Percentiles rank a stretch among this genome's conserved stretches.
Conservation (phyloP, 1,140 invertebrate species). For the Dufourea novaeangliae region DNA sequence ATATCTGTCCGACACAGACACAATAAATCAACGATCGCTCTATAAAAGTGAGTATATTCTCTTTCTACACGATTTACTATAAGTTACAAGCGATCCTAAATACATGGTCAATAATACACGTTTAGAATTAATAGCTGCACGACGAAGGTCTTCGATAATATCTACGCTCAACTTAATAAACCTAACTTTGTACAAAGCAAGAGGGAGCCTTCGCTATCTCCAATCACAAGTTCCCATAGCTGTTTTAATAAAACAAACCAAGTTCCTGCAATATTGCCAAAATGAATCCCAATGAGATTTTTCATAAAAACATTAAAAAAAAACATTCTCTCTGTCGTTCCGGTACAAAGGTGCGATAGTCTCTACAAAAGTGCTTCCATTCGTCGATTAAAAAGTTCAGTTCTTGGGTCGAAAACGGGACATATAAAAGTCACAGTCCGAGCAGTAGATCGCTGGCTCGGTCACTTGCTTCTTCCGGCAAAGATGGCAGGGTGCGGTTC, state of each 20-base stretch:
- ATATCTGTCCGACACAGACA: neutral
- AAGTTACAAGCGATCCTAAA: slow-evolving; percentile 39
- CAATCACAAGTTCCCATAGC: neutral
- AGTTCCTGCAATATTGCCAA: neutral
- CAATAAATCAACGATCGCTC: neutral
- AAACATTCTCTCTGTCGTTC: neutral
- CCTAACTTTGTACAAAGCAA: slow-evolving; percentile 56
- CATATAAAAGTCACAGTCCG: slow-evolving; percentile 96
- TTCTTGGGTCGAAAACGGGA: slow-evolving; percentile 88
- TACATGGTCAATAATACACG: slow-evolving; percentile 26
- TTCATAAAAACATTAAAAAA: neutral
- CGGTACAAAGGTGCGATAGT: neutral
- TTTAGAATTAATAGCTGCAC: slow-evolving; percentile 56
- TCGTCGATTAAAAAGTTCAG: slow-evolving; percentile 22
- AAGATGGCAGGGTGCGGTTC: slow-evolving; percentile 87
- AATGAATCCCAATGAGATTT: neutral
- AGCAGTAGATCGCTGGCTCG: slow-evolving; percentile 90
- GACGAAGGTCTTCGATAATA: slow-evolving; percentile 56
- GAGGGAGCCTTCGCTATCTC: neutral
- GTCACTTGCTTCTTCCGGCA: slow-evolving; percentile 91
- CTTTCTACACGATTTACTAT: slow-evolving; percentile 18
- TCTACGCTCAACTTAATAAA: slow-evolving; percentile 26
- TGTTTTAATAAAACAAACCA: neutral
- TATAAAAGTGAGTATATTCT: neutral
- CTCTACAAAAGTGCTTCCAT: neutral